Base-by-base conservation (phyloP, 1,140 invertebrate species). In the Scaptomyza pallida region DNA sequence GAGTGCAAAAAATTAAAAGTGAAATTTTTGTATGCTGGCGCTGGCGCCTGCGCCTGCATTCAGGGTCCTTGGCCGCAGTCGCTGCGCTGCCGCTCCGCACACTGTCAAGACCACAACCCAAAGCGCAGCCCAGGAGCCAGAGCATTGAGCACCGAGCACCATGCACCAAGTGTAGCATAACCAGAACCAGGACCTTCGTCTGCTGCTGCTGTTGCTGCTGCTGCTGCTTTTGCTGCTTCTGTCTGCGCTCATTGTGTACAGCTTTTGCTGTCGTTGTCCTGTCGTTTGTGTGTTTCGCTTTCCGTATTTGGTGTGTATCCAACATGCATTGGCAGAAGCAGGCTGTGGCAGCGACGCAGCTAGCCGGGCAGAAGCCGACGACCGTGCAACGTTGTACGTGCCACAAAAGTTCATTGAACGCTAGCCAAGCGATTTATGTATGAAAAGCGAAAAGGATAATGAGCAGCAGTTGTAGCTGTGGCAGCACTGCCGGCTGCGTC, bases 231-330 rank as follows among this genome's bases (percentile, higher is more conserved):
- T 21, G 37, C 26, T 21, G 50, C 35, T 37, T 37, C 12, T 69
- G 72, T 44, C n/a, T 30, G 26, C 26, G 26, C 26, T 30, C 45
- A 62, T 50, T 64, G 54, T 65, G 56, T 64, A 44, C 48, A 56
- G 78, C 62, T 72, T 51, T 54, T 69, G 72, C 72, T 78, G 78
- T 75, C 74, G 75, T 82, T 88, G 83, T 88, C 82, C 75, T 89
- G 77, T 81, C 63, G 43, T 57, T 68, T 61, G 73, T 78, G 78
- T 88, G 79, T 90, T 90, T 90, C 89, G 89, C 89, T 90, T 90
- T 90, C 82, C 85, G 82, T 90, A 90, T 90, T 86, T 85, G 89
- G 89, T 90, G 85, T 90, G 89, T 90, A 90, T 90, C 76, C 77
- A 61, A 59, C 56, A 56, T 12, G 40, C 59, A 37, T 48, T 44